phyloP scores from a whole-genome alignment of 1,140 invertebrate genomes.

The Phthorimaea operculella region DNA sequence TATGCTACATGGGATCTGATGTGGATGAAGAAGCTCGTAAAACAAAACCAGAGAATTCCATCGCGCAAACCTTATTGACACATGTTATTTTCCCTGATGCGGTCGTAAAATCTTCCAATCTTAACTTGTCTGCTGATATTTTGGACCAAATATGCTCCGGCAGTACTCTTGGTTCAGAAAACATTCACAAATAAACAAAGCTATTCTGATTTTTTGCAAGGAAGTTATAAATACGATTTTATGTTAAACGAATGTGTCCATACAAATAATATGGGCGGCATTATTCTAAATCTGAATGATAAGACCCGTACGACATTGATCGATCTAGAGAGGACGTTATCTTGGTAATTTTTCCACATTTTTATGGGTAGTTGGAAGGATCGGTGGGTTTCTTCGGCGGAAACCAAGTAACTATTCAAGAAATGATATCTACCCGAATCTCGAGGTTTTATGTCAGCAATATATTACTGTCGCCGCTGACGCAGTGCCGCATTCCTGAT shows the following conservation, averaged over 20 bases:
- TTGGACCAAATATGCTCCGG: slow-evolving; percentile 34
- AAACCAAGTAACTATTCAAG: slow-evolving; percentile 46
- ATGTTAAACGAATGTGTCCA: not conserved
- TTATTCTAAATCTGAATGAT: slow-evolving; percentile 16
- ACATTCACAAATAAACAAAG: not conserved
- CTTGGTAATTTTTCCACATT: slow-evolving; percentile 51
- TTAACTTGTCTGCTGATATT: slow-evolving; percentile 37
- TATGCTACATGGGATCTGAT: slow-evolving; percentile 12
- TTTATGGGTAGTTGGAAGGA: slow-evolving; percentile 35
- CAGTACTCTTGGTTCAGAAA: not conserved
- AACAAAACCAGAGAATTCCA: slow-evolving; percentile 37
- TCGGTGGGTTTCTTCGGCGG: slow-evolving; percentile 30
- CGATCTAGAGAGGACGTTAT: slow-evolving; percentile 39
- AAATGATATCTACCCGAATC: slow-evolving; percentile 57
- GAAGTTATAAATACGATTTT: too few relatives aligned
- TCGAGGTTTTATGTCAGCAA: slow-evolving; percentile 57
- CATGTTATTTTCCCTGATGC: slow-evolving; percentile 44
- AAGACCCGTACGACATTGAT: slow-evolving; percentile 39
- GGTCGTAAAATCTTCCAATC: slow-evolving; percentile 43
- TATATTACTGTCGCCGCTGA: slow-evolving; percentile 54
- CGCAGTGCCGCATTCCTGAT: slow-evolving; percentile 38
- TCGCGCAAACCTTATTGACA: slow-evolving; percentile 35
- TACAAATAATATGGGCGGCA: not conserved
- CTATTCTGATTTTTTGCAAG: not conserved
- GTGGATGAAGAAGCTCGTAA: slow-evolving; percentile 26